Evolutionary conservation across 92 coral and sea anemone species (phyloP).

Genomic region (Porites evermanni): DNA sequence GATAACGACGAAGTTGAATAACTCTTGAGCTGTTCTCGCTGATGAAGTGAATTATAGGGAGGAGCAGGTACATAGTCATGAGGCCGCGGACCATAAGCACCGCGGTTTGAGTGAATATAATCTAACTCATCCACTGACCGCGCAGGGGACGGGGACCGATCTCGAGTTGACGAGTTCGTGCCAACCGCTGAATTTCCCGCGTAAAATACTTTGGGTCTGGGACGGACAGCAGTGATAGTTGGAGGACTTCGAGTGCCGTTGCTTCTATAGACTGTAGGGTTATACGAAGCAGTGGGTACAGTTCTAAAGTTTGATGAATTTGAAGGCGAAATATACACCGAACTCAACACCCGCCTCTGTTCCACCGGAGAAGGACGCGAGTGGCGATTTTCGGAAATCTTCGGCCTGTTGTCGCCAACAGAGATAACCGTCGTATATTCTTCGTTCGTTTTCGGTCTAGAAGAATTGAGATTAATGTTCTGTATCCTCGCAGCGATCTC

Average conservation of each 20-base stretch:
- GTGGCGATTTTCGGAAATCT: slow-evolving; percentile 27
- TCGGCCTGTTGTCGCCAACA: slow-evolving; percentile 44
- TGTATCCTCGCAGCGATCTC: slow-evolving; percentile 65
- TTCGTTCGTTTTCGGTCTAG: slow-evolving; percentile 4
- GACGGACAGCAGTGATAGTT: not conserved
- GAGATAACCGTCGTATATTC: slow-evolving; percentile 8
- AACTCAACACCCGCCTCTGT: slow-evolving; percentile 22
- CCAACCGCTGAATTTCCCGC: slow-evolving; percentile 30
- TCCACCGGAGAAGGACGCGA: slow-evolving; percentile 26
- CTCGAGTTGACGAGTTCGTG: slow-evolving; percentile 18
- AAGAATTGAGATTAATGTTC: slow-evolving; percentile 32
- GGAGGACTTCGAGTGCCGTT: slow-evolving; percentile 36
- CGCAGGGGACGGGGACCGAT: slow-evolving; percentile 35
- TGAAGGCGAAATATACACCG: slow-evolving; percentile 37
- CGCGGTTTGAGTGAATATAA: slow-evolving; percentile 10
- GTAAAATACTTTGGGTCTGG: slow-evolving; percentile 42
- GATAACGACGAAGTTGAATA: slow-evolving; percentile 40
- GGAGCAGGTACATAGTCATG: slow-evolving; percentile 66
- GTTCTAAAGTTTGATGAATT: slow-evolving; percentile 36
- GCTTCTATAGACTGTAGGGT: slow-evolving; percentile 42
- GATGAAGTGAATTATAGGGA: slow-evolving; percentile 52
- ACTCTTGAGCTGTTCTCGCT: slow-evolving; percentile 47
- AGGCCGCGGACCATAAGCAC: slow-evolving; percentile 28
- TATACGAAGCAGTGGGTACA: slow-evolving; percentile 29
- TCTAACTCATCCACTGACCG: slow-evolving; percentile 19